Evolutionary conservation across 2,113 vertebrate genomes (phyloP), one percentile per base, ranked within the genome.

Genomic region (Lycocorax pyrrhopterus): DNA sequence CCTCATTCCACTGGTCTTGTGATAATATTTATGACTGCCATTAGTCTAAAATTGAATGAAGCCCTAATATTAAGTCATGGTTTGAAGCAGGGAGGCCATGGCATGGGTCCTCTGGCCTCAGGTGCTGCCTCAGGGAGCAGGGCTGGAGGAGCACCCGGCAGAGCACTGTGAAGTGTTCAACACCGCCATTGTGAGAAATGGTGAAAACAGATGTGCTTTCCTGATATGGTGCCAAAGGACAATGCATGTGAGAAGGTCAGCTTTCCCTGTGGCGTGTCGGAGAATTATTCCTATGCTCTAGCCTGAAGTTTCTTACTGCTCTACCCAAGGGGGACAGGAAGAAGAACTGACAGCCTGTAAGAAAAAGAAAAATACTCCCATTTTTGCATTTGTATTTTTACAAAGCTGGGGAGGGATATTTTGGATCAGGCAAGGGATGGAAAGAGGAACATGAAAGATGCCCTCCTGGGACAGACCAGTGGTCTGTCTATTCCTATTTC

Each of bases 181-280:
- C 33, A 16, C 17, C 17, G 29, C 37, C 35, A 25, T 33, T 82
- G 55, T 56, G 60, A 85, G 75, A 82, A 78, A 52, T 15, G 26
- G 25, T 46, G 49, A 76, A 59, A 84, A 81, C 4, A 15, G 26
- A 59, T 23, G 51, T 52, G 44, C 33, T 60, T 77, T 91, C 60
- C 66, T 88, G 35, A 60, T 60, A 47, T 33, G 56, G 21, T 88
- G 30, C 59, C 55, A 51, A 89, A 82, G 2, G 37, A 27, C n/a
- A 91, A 33, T 1, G 6, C 16, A 18, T 37, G n/a, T 75, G 47
- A 63, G 55, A 75, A 69, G 23, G 62, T 44, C 43, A 59, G 33
- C 32, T 35, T 79, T 67, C 56, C 58, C 32, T n/a, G 11, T 12
- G 27, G 43, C 0, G 0, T 37, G 35, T 15, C 72, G 25, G 37